Evolutionary conservation across 2,888 invertebrate species (phyloP).

Genomic region (Rhogogaster chlorosoma): DNA sequence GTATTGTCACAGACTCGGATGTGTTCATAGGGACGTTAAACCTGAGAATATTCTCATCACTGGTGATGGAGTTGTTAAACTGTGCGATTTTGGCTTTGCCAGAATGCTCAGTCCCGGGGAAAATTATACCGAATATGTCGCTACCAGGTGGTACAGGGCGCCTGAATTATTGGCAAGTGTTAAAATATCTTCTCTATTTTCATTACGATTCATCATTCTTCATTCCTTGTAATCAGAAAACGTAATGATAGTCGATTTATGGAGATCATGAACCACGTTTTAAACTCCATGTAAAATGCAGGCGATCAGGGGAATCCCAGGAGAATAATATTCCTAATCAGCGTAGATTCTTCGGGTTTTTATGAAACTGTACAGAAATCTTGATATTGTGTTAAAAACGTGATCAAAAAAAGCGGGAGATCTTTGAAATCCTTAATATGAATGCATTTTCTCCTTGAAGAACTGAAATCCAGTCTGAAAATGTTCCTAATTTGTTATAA

Average conservation of each 20-base stretch:
- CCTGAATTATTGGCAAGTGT: conserved; percentile 89
- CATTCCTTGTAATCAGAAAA: not conserved
- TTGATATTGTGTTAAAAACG: not conserved
- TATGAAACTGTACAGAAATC: not conserved
- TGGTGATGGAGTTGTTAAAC: conserved; percentile 94
- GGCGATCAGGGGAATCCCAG: too few species aligned
- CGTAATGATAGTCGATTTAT: not conserved
- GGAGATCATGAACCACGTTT: too few species aligned
- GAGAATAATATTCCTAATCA: not conserved
- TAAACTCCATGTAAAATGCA: too few species aligned
- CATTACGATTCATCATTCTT: not conserved
- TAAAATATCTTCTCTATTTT: not conserved
- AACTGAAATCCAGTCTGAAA: too few species aligned
- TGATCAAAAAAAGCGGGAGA: too few species aligned
- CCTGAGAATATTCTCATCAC: conserved; percentile 99
- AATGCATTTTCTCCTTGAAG: too few species aligned
- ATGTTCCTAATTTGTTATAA: too few species aligned
- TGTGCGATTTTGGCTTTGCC: conserved; percentile 99
- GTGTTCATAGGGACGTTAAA: conserved; percentile 98
- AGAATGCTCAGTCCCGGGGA: conserved; percentile 97
- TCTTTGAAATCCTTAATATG: too few species aligned
- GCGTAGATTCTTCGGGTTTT: not conserved
- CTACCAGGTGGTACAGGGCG: conserved; percentile 98
- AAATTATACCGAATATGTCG: conserved; percentile 99
- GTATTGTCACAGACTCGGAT: conserved; percentile 98